Percentiles rank a stretch among this genome's conserved stretches.
Evolutionary conservation across 1,140 invertebrate species (phyloP).

Genomic region (Temnothorax longispinosus): DNA sequence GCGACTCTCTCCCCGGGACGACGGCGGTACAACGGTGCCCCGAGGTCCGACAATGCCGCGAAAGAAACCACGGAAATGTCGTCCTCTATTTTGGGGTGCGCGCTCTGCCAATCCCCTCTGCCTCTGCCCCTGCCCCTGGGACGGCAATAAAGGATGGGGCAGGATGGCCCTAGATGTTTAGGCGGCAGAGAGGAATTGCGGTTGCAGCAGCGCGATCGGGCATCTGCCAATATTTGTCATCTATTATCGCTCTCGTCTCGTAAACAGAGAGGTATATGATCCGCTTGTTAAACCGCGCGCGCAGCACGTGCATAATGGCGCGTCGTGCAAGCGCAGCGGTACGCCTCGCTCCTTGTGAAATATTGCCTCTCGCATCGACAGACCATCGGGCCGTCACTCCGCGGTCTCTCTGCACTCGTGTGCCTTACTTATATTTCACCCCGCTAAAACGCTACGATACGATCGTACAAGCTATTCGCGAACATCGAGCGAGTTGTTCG

Average conservation of each 20-base stretch:
- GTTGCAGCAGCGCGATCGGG: constrained; percentile 72
- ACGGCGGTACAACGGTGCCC: constrained; percentile 27
- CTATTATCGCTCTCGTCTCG: constrained; percentile 82
- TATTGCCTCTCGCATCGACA: constrained; percentile 2
- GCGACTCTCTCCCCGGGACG: constrained; percentile 49
- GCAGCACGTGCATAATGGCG: constrained; percentile 48
- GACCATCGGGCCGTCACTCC: not conserved
- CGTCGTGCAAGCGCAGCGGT: constrained; percentile 1
- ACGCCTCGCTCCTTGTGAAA: constrained; percentile 6
- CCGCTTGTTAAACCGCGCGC: constrained; percentile 73
- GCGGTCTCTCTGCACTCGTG: not conserved
- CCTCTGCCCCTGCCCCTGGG: not conserved
- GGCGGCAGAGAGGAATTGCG: constrained; percentile 36
- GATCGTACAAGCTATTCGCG: not conserved
- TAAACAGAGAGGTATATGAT: constrained; percentile 82
- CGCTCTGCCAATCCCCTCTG: constrained; percentile 35
- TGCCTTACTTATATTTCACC: not conserved
- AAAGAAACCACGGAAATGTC: constrained; percentile 80
- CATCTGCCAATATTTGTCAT: constrained; percentile 87
- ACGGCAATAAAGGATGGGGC: constrained; percentile 64
- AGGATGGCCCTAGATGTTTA: constrained; percentile 20
- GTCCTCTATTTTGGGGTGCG: constrained; percentile 78
- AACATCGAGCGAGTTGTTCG: not conserved
- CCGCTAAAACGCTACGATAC: constrained; percentile 12
- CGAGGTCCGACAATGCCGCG: constrained; percentile 74